Conservation (phyloP, 2,113 vertebrate species). For the Bambusicola thoracicus region DNA sequence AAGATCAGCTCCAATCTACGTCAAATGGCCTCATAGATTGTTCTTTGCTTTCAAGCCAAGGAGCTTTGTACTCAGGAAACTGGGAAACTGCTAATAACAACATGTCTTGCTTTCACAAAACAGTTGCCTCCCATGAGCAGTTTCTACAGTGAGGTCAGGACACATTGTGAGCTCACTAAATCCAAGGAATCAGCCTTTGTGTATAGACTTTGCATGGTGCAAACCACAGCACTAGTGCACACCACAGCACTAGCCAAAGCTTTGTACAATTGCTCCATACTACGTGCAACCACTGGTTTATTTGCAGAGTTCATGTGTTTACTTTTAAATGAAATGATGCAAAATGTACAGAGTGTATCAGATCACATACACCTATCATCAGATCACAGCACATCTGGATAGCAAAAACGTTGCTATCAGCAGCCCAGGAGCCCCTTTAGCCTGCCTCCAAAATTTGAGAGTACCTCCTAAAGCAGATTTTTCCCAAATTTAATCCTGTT, state of each 20-base stretch:
- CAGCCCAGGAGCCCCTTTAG: not conserved
- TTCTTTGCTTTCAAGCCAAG: fast-evolving
- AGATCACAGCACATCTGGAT: not conserved
- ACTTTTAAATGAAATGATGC: not conserved
- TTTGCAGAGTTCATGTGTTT: not conserved
- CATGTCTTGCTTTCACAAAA: not conserved
- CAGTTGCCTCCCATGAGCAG: not conserved
- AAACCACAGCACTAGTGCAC: not conserved
- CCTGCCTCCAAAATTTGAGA: not conserved
- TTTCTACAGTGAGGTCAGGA: not conserved
- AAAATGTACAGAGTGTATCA: not conserved
- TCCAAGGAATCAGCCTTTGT: not conserved
- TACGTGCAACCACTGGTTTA: not conserved
- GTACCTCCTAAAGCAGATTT: not conserved
- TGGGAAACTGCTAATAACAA: not conserved
- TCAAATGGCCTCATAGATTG: not conserved
- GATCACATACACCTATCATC: not conserved
- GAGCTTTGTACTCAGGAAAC: not conserved
- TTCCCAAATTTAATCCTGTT: not conserved
- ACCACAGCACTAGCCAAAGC: not conserved
- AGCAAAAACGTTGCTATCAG: not conserved
- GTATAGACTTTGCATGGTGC: not conserved
- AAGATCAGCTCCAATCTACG: not conserved
- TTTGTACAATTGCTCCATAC: not conserved
- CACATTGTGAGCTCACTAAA: not conserved